These are phyloP conservation scores for Vandiemenella viatica DNA, from an alignment of 2,888 invertebrate species.

Conservation along the genomic window DNA sequence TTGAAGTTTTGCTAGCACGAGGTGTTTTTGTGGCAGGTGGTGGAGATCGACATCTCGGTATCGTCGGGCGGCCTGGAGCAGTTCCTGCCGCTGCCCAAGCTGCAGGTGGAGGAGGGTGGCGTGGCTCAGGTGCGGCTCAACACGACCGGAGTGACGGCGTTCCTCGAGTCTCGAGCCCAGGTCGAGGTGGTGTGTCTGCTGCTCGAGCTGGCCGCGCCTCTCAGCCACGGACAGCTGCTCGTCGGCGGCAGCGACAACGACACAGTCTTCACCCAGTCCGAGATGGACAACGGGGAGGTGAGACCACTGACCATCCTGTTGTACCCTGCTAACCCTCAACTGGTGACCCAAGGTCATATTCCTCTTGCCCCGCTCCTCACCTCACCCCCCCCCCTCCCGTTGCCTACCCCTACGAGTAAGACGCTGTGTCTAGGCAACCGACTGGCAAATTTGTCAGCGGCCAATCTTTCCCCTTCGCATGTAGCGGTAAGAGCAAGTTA, in stretches of 20 bases:
- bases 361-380: no score
- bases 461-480: no score
- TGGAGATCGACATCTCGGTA: conserved; percentile 68
- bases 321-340: no score
- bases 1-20: no score
- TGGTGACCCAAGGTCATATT: no score
- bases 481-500: no score
- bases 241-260: conserved; percentile 29
- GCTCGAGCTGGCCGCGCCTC: conserved; percentile 44
- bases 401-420: no score
- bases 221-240: conserved; percentile 50
- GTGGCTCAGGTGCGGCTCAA: conserved; percentile 51
- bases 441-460: no score
- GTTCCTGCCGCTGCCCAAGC: conserved; percentile 40
- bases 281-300: conserved; percentile 45
- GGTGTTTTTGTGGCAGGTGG: no score
- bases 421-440: no score
- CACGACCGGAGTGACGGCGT: conserved; percentile 57
- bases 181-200: conserved; percentile 45
- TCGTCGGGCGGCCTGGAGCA: conserved; percentile 70
- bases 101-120: conserved; percentile 61
- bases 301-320: no score
- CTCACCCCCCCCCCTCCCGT: no score
- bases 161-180: conserved; percentile 60
- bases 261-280: conserved; percentile 55